Percentiles rank a stretch among this genome's conserved stretches.
Conservation (phyloP, 2,888 invertebrate species). For the Nephrotoma guestfalica region DNA sequence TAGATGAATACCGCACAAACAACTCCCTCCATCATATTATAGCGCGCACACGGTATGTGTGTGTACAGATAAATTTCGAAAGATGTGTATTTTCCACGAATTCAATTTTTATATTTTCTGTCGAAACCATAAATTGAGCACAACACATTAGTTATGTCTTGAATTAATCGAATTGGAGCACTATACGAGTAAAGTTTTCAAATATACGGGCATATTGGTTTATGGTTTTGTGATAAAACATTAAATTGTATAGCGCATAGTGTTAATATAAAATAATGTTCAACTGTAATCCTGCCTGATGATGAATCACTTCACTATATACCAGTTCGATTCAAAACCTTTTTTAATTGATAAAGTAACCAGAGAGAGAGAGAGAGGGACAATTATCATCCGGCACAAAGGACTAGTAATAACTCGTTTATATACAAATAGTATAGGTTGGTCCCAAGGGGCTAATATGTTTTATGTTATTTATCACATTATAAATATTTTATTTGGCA, state of each 20-base stretch:
- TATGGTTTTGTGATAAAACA: not conserved
- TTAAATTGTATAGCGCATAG: not conserved
- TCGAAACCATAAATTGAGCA: not conserved
- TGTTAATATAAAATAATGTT: not conserved
- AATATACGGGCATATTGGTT: not conserved
- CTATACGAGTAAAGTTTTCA: not conserved
- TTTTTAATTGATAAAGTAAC: not conserved
- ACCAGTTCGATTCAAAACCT: not conserved
- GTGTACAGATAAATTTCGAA: not conserved
- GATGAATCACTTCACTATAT: not conserved
- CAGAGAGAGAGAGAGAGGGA: not conserved
- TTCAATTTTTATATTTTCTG: not conserved
- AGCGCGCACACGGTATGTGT: not conserved
- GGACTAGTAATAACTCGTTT: not conserved
- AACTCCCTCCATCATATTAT: not conserved
- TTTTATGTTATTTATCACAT: not conserved
- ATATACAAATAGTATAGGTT: not conserved
- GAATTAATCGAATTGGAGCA: not conserved
- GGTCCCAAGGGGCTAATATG: not conserved
- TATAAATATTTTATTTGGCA: not conserved
- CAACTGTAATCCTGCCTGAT: not conserved
- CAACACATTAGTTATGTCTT: not conserved
- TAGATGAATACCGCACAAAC: not conserved
- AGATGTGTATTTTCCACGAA: not conserved
- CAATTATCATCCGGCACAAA: not conserved